Base-by-base conservation (phyloP, 2,888 invertebrate species). In the Antheraea assamensis region DNA sequence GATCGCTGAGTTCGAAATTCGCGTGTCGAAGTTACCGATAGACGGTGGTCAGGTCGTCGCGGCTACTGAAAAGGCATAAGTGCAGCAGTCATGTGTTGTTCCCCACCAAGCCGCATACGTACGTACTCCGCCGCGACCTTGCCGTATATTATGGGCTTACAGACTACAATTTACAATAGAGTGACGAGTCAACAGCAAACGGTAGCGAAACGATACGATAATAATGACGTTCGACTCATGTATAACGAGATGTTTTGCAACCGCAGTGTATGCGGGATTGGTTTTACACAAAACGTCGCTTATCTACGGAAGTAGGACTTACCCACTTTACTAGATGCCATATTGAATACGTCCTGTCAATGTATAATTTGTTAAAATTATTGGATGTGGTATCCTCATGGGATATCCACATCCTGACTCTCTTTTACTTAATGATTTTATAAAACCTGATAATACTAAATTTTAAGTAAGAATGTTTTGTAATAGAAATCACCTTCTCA, bases 71-170 rank as follows among this genome's bases (percentile, higher is more conserved):
- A 88, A 83, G 83, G 78, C 83, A 81, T 84, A 83, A 86, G 80
- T 90, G 89, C 91, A 90, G 83, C 71, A 76, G 81, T 86, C 84
- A 87, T 87, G 85, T 86, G 86, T 83, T 85, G 76, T 79, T 84
- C 90, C 92, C 92, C 92, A 87, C 93, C 86, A 86, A 83, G 79
- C 76, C 78, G 71, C 75, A 78, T 80, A 81, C 73, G 75, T 77
- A 76, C 79, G 79, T 79, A 76, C 77, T 78, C 75, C 76, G 77
- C 83, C 81, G 78, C 91, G 93, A 93, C 94, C 94, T 94, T 94
- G 93, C 90, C 87, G 90, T 89, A 90, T 90, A 92, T 94, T 92
- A 92, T 92, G 90, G 92, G 91, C 91, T 90, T 90, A 91, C 92
- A 90, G 89, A 90, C 90, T 84, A 90, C 91, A 90, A 91, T 91